Evolutionary conservation across 30 jellyfish, hydroid and myxozoan genomes (phyloP), one percentile per base, ranked within the genome.

Genomic region (Mastigias papua): DNA sequence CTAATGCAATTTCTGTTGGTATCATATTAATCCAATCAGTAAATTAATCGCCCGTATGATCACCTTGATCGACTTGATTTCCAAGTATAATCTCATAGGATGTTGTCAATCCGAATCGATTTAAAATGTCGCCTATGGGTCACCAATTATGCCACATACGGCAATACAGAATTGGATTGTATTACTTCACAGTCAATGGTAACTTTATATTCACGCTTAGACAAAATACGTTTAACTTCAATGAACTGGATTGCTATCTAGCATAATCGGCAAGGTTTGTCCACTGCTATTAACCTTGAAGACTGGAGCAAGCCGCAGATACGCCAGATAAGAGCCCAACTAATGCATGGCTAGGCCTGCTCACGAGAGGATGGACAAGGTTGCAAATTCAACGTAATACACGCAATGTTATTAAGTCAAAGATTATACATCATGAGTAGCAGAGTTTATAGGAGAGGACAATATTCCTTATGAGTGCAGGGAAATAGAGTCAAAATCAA

Each of bases 21-120:
- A 63, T 63, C 42, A 63, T 63, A 25, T 10, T 63, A 63, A 63
- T 63, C 74, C 42, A 63, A 63, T 63, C 74, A 63, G 3, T 2
- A 19, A 6, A 54, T 54, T 54, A 54, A 54, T 16, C 60, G 21
- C 29, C 21, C 21, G 25, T 58, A 28, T 58, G 70, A 58, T 58
- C 74, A 9, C 0, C 42, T 17, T 63, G 23, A 63, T 63, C 74
- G 23, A 7, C 46, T 25, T 27, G 46, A 63, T 23, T 63, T 23
- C 6, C 21, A 63, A 9, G 26, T 28, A 13, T 63, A 25, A 63
- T n/a, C 42, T 19, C 0, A 17, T 27, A 8, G 37, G 74, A 23
- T 63, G 22, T 42, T 6, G 6, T n/a, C 74, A 27, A 63, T 25
- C 46, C 74, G 74, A 8, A 54, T 54, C 27, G 67, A 54, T 25